Conservation (phyloP, 2,113 vertebrate species). For the Tympanuchus pallidicinctus region DNA sequence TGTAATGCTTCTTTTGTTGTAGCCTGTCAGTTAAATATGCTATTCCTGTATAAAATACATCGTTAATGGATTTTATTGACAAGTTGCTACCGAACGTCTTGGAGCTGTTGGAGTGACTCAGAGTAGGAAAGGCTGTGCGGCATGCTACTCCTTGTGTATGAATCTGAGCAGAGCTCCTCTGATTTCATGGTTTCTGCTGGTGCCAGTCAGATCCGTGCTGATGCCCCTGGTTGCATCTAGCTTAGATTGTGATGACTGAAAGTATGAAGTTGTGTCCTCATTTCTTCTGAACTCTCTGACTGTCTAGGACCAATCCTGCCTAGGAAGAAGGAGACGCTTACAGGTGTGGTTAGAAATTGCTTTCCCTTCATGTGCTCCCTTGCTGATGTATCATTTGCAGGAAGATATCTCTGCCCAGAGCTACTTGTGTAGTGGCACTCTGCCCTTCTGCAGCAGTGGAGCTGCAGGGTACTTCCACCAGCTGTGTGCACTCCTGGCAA, state of each 20-base stretch:
- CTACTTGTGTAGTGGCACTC: not conserved
- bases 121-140: slow-evolving; percentile 22
- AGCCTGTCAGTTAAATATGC: not conserved
- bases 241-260: not conserved
- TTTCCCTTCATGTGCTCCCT: not conserved
- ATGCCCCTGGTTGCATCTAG: not conserved
- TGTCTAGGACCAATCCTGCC: not conserved
- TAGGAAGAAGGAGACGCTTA: not conserved
- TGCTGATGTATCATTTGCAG: not conserved
- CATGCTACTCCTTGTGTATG: not conserved
- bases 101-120: slow-evolving; percentile 47
- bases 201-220: not conserved
- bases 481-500: not conserved
- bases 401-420: not conserved
- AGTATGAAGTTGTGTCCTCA: not conserved
- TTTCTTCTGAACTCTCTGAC: not conserved
- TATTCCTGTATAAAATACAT: slow-evolving; percentile 27
- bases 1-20: not conserved
- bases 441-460: not conserved
- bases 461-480: accelerated
- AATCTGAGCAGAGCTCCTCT: not conserved
- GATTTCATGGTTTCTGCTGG: not conserved
- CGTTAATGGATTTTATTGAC: slow-evolving; percentile 45
- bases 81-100: slow-evolving; percentile 37
- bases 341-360: not conserved